Evolutionary conservation across 2,888 invertebrate species (phyloP), one percentile per base, ranked within the genome.

Genomic region (Apamea crenata): DNA sequence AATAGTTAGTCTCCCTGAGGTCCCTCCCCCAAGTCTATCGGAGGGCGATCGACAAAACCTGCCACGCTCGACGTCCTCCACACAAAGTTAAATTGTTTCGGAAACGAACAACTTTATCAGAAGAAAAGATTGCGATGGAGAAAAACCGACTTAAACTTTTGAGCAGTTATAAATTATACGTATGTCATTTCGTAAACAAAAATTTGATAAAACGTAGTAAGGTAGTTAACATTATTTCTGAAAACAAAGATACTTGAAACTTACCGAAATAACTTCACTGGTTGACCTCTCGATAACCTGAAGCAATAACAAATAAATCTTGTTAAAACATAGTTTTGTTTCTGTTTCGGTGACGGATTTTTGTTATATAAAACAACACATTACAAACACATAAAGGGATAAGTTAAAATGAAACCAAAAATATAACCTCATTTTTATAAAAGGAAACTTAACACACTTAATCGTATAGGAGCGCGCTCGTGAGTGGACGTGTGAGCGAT

Each of bases 31-130:
- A 56, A 47, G 56, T 36, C n/a, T 61, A 50, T n/a, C 21, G 67
- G 44, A 66, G 74, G 68, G 69, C 73, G 63, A 71, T 75, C 63
- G 25, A 56, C 29, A 44, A 59, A 80, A 53, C 59, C 44, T 29
- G 71, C 25, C 76, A 56, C 76, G 78, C 66, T 74, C 75, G 59
- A 77, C 61, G 63, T 59, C 36, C 71, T 56, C 29, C 83, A 16
- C 36, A 40, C 36, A 74, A 86, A 86, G 75, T 86, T 87, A 87
- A 84, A 84, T 87, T 84, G 87, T 81, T 84, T 87, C 74, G 72
- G 69, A 74, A 81, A 69, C 78, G 67, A 80, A 80, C 32, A 75
- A 85, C 66, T 87, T 84, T 70, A 56, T 69, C 21, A 10, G 25
- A 21, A 73, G 66, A 65, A 70, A 77, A 74, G 61, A 74, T 77